Percentiles rank a stretch among this genome's conserved stretches.
phyloP scores from a whole-genome alignment of 2,888 invertebrate species.

The Disparrhopalites patrizii region DNA sequence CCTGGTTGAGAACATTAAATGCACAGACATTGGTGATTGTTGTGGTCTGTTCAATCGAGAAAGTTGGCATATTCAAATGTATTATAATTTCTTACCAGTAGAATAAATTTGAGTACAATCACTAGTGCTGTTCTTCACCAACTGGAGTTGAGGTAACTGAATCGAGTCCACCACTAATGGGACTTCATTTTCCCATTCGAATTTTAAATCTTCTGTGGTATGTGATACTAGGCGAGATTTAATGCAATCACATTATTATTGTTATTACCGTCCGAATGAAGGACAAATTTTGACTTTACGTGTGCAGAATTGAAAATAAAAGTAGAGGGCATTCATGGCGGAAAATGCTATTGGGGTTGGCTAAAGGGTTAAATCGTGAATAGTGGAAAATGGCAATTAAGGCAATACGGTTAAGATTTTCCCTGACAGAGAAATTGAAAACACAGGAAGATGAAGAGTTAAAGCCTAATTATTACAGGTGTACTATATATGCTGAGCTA shows the following conservation, averaged over 20 bases:
- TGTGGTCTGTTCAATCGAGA: not conserved
- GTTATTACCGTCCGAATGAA: too few species aligned
- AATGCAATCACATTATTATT: too few species aligned
- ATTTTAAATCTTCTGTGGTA: constrained; percentile 88
- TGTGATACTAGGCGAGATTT: constrained; percentile 73
- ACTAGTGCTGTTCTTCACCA: constrained; percentile 81
- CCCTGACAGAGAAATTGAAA: too few species aligned
- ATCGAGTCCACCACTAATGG: constrained; percentile 74
- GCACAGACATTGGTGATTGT: not conserved
- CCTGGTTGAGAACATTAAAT: constrained; percentile 57
- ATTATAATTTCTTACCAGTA: constrained; percentile 60
- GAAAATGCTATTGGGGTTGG: too few species aligned
- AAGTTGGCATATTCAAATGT: not conserved
- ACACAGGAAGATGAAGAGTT: too few species aligned
- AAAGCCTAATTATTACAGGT: too few species aligned
- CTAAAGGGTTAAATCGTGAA: too few species aligned
- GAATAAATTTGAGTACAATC: constrained; percentile 91
- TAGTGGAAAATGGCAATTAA: too few species aligned
- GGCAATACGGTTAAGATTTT: too few species aligned
- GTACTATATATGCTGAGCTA: not conserved
- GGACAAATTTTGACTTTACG: too few species aligned
- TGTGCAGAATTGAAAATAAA: too few species aligned
- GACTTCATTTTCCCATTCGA: constrained; percentile 88
- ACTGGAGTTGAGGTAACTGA: constrained; percentile 80
- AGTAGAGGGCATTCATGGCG: too few species aligned